Conservation (phyloP, 2,888 invertebrate genomes). For the Willowsia nigromaculata region DNA sequence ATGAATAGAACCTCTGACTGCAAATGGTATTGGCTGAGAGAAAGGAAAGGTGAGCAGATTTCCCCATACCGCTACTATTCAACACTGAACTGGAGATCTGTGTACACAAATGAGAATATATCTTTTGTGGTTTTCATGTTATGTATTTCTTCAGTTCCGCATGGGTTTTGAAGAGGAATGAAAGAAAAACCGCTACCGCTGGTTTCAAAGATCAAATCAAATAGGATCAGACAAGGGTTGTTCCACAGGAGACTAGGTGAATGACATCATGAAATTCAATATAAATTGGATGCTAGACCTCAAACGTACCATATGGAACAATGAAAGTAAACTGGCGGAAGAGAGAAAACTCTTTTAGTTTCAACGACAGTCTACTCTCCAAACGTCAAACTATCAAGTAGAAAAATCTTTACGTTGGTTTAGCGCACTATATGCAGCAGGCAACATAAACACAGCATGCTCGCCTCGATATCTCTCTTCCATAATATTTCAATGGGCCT, state of each 20-base stretch:
- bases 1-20: neutral
- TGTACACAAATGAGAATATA: neutral
- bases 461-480: neutral
- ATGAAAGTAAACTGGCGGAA: slow-evolving; percentile 50
- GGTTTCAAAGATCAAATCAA: slow-evolving; percentile 64
- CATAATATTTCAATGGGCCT: neutral
- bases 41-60: slow-evolving; percentile 16
- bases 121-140: neutral
- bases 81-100: neutral
- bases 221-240: slow-evolving; percentile 61
- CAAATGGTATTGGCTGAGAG: neutral
- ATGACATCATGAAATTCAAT: slow-evolving; percentile 70
- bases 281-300: slow-evolving; percentile 64
- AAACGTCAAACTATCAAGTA: slow-evolving; percentile 45
- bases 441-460: neutral
- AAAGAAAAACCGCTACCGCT: slow-evolving; percentile 29
- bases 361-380: slow-evolving; percentile 20
- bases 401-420: slow-evolving; percentile 10
- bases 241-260: slow-evolving; percentile 58
- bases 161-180: neutral
- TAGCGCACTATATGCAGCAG: neutral
- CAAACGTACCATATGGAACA: slow-evolving; percentile 46
- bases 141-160: neutral
- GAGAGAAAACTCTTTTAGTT: slow-evolving; percentile 22
- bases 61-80: slow-evolving; percentile 15